These are phyloP conservation scores for Pseudomyrmex flavicornis DNA, from an alignment of 1,140 invertebrate species.

Conservation along the genomic window DNA sequence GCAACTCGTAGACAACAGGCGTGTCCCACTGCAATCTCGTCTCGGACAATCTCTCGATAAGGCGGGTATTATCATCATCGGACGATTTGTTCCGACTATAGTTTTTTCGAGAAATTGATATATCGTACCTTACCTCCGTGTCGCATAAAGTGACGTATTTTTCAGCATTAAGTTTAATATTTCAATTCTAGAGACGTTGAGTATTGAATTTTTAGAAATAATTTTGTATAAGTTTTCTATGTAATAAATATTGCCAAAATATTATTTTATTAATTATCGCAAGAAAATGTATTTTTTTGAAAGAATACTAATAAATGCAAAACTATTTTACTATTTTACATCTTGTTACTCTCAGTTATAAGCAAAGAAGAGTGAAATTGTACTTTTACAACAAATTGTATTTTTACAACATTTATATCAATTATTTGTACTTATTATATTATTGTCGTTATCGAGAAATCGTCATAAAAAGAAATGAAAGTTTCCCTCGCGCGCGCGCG, in stretches of 20 bases:
- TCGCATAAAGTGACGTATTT: neutral
- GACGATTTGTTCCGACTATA: slow-evolving; percentile 60
- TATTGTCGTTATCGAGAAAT: neutral
- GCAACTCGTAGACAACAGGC: slow-evolving; percentile 4
- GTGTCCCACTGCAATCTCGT: slow-evolving; percentile 17
- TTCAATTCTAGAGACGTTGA: too few relatives aligned
- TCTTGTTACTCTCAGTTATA: slow-evolving; percentile 6
- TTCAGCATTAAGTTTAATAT: neutral
- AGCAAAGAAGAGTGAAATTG: neutral
- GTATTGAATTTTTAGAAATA: neutral
- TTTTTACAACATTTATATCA: neutral
- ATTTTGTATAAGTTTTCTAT: neutral
- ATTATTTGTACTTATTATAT: neutral
- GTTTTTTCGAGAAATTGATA: slow-evolving; percentile 7
- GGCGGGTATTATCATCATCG: slow-evolving; percentile 41
- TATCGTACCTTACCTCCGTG: neutral
- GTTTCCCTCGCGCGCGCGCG: neutral
- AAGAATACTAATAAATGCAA: neutral
- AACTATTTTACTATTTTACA: slow-evolving; percentile 26
- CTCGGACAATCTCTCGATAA: slow-evolving; percentile 51
- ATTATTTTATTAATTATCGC: neutral
- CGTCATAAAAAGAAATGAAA: neutral
- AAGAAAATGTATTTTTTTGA: neutral
- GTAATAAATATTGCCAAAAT: neutral
- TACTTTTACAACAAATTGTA: neutral